Percentiles rank a stretch among this genome's conserved stretches.
Conservation (phyloP, 2,888 invertebrate genomes). For the Girardia tigrina region DNA sequence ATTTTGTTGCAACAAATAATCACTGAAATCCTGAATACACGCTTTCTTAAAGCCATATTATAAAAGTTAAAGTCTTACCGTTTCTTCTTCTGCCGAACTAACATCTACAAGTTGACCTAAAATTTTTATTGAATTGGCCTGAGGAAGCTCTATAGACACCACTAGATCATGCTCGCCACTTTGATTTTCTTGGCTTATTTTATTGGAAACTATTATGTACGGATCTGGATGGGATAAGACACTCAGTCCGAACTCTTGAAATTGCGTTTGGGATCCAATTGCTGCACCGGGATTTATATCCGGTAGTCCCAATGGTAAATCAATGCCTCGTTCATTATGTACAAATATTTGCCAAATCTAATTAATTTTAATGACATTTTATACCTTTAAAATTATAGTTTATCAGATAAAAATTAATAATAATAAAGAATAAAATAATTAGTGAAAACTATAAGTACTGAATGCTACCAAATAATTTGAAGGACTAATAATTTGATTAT, state of each 20-base stretch:
- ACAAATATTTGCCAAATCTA: slow-evolving; percentile 17
- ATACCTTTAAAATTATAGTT: too few relatives aligned
- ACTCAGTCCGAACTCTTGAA: background rate
- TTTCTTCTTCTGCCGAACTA: slow-evolving; percentile 11
- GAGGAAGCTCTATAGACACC: slow-evolving; percentile 10
- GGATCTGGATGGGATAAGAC: slow-evolving; percentile 12
- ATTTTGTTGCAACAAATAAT: slow-evolving; percentile 31
- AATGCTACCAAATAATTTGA: too few relatives aligned
- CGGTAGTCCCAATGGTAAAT: background rate
- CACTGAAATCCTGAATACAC: background rate
- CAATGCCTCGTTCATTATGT: background rate
- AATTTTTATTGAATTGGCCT: background rate
- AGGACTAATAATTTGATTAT: too few relatives aligned
- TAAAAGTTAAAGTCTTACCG: background rate
- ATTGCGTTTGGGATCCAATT: slow-evolving; percentile 10
- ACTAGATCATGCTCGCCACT: background rate
- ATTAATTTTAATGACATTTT: too few relatives aligned
- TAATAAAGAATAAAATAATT: too few relatives aligned
- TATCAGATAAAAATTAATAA: too few relatives aligned
- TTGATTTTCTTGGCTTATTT: background rate
- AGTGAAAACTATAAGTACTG: too few relatives aligned
- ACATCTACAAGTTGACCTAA: slow-evolving; percentile 8
- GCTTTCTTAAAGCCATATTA: background rate
- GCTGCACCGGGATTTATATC: background rate
- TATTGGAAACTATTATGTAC: background rate